phyloP scores from a whole-genome alignment of 2,888 invertebrate genomes.

The Troides oblongomaculatus region DNA sequence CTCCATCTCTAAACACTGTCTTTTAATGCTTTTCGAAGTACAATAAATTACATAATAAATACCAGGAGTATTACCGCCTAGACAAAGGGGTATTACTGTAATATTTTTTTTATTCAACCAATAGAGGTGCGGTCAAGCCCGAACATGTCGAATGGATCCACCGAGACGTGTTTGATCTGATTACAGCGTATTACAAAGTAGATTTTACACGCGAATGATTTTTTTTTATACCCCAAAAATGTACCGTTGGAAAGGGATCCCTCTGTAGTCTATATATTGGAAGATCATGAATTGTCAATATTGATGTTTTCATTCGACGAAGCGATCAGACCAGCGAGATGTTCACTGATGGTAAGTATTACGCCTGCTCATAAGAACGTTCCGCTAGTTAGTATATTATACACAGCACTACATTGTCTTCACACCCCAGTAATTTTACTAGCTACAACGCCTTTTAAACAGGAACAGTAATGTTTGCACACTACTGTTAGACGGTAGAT shows the following conservation, averaged over 20 bases:
- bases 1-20: too few species aligned
- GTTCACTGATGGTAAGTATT: too few species aligned
- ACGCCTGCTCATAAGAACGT: too few species aligned
- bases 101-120: slow-evolving; percentile 19
- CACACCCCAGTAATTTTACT: too few species aligned
- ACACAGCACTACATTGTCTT: too few species aligned
- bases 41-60: too few species aligned
- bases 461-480: too few species aligned
- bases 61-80: slow-evolving; percentile 9
- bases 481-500: too few species aligned
- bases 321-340: too few species aligned
- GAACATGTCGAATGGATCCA: slow-evolving; percentile 28
- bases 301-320: background rate
- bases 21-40: too few species aligned
- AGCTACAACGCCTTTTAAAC: too few species aligned
- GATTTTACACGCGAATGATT: slow-evolving; percentile 44
- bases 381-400: too few species aligned
- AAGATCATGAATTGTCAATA: background rate
- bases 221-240: slow-evolving; percentile 27
- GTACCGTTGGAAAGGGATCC: slow-evolving; percentile 29
- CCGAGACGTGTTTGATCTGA: slow-evolving; percentile 35
- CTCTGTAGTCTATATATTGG: background rate
- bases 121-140: slow-evolving; percentile 33
- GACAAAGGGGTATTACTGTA: slow-evolving; percentile 28
- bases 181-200: slow-evolving; percentile 40